These are phyloP conservation scores for Escarpia spicata DNA, from an alignment of 2,888 invertebrate species.

Conservation along the genomic window DNA sequence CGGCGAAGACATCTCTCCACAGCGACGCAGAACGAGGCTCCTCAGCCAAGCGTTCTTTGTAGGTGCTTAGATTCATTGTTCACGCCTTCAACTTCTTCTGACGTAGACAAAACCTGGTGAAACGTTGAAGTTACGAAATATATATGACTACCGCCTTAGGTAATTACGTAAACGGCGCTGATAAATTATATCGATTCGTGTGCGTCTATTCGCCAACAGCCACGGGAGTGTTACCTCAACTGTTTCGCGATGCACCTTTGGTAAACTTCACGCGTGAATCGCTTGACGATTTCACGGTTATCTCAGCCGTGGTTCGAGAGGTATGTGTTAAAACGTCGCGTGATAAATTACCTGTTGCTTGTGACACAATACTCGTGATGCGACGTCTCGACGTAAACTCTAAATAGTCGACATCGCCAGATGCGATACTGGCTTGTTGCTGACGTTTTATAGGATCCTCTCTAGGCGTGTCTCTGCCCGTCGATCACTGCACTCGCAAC, in stretches of 20 bases:
- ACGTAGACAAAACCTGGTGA: background rate
- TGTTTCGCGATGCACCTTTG: background rate
- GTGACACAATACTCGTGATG: background rate
- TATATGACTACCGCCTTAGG: background rate
- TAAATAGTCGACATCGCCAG: background rate
- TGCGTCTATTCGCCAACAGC: background rate
- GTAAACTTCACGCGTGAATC: background rate
- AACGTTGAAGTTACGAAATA: background rate
- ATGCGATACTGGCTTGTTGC: background rate
- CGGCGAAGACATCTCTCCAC: constrained; percentile 33
- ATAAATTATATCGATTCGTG: background rate
- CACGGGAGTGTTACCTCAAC: background rate
- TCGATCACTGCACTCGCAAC: background rate
- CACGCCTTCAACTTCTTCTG: background rate
- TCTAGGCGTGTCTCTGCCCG: background rate
- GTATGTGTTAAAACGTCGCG: background rate
- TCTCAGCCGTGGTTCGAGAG: background rate
- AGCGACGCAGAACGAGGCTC: constrained; percentile 22
- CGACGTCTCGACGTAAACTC: background rate
- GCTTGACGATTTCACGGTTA: background rate
- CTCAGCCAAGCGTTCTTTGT: background rate
- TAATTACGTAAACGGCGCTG: background rate
- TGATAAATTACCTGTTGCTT: background rate
- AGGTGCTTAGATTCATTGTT: background rate
- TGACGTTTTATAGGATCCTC: background rate